phyloP scores from a whole-genome alignment of 2,888 invertebrate genomes.

The Hanleya hanleyi region DNA sequence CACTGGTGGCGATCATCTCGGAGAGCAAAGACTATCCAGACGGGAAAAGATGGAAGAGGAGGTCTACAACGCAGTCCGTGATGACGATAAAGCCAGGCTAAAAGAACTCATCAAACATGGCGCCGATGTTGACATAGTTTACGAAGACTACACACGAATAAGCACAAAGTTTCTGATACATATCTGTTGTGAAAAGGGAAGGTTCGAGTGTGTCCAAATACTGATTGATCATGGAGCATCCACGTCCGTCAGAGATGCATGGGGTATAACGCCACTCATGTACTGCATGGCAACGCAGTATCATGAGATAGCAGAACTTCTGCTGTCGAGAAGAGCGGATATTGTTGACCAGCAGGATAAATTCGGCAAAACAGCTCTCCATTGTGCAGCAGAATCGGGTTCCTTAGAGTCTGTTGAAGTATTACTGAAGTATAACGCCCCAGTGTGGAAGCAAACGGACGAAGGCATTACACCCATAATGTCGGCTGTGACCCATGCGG shows the following conservation, averaged over 20 bases:
- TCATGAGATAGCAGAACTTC: conserved; percentile 52
- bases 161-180: conserved; percentile 62
- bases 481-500: conserved; percentile 36
- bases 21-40: too few species aligned
- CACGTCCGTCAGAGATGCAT: conserved; percentile 55
- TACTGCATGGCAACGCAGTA: conserved; percentile 51
- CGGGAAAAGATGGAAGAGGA: conserved; percentile 1
- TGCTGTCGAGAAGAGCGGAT: conserved; percentile 38
- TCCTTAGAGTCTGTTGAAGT: conserved; percentile 45
- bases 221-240: conserved; percentile 56
- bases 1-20: too few species aligned
- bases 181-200: conserved; percentile 64
- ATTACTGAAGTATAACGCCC: conserved; percentile 47
- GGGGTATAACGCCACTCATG: conserved; percentile 67
- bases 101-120: conserved; percentile 45
- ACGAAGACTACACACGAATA: conserved; percentile 54
- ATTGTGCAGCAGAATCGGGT: conserved; percentile 54
- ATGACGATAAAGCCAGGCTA: conserved; percentile 37
- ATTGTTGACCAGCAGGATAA: conserved; percentile 48
- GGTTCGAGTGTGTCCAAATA: conserved; percentile 38
- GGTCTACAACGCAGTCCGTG: conserved; percentile 44
- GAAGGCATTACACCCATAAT: conserved; percentile 59
- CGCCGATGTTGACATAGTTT: conserved; percentile 52
- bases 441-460: conserved; percentile 48
- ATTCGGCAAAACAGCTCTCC: conserved; percentile 54